phyloP scores from a whole-genome alignment of 2,888 invertebrate species.

The Hydraecia micacea region DNA sequence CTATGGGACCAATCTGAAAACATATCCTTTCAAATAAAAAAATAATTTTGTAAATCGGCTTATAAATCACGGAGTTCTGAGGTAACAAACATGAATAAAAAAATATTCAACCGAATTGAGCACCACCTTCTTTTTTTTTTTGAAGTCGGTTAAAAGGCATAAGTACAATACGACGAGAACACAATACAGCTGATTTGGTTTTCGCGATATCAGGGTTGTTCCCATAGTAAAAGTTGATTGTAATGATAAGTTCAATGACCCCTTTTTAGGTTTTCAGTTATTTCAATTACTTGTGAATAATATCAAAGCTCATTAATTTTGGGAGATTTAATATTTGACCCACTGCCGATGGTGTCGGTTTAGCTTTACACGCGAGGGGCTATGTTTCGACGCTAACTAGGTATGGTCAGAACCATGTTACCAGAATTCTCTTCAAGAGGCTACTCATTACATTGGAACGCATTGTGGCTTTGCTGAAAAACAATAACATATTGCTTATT shows the following conservation, averaged over 20 bases:
- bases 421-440: not conserved
- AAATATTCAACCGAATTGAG: no score
- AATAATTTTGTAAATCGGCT: no score
- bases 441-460: not conserved
- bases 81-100: no score
- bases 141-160: not conserved
- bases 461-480: not conserved
- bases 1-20: no score
- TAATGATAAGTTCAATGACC: not conserved
- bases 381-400: not conserved
- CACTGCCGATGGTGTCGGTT: not conserved
- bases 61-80: no score
- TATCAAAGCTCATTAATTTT: not conserved
- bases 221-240: not conserved
- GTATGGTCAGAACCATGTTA: not conserved
- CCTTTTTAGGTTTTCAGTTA: not conserved
- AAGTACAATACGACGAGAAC: not conserved
- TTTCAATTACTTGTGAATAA: not conserved
- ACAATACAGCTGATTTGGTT: not conserved
- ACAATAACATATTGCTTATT: constrained; percentile 9
- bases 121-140: no score
- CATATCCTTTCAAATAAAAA: no score
- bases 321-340: not conserved
- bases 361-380: not conserved
- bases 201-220: not conserved